These are phyloP conservation scores for Nicator chloris DNA, from an alignment of 2,113 vertebrate species.

Conservation along the genomic window DNA sequence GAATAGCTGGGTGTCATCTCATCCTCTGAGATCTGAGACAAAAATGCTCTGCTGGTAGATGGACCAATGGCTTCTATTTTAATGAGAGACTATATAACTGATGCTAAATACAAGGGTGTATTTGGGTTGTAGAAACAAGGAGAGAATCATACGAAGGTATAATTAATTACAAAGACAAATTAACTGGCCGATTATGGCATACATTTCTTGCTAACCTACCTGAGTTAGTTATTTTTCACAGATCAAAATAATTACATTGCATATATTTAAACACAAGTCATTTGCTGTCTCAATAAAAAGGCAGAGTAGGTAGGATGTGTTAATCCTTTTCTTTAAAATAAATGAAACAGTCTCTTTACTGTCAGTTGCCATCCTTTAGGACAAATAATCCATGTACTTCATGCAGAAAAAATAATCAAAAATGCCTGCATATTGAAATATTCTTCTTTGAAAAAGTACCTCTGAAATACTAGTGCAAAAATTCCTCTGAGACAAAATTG, in stretches of 20 bases:
- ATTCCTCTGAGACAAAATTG: constrained; percentile 40
- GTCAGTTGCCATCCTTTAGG: constrained; percentile 56
- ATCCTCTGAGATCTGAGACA: constrained; percentile 57
- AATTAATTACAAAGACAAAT: constrained; percentile 70
- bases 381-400: constrained; percentile 59
- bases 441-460: constrained; percentile 45
- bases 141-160: constrained; percentile 40
- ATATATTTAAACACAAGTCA: constrained; percentile 57
- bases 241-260: constrained; percentile 68
- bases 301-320: constrained; percentile 45
- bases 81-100: neutral
- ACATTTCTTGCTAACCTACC: constrained; percentile 58
- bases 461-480: constrained; percentile 41
- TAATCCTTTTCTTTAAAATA: constrained; percentile 71
- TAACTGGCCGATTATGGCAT: constrained; percentile 53
- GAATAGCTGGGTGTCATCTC: constrained; percentile 53
- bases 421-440: constrained; percentile 17
- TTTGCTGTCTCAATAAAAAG: constrained; percentile 54
- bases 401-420: constrained; percentile 47
- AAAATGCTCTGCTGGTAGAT: constrained; percentile 44
- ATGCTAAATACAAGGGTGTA: constrained; percentile 15
- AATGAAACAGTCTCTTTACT: constrained; percentile 51
- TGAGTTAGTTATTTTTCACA: constrained; percentile 56
- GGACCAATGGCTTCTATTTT: constrained; percentile 28
- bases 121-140: neutral